Conservation (phyloP, 2,113 vertebrate genomes). For the Oplegnathus fasciatus region DNA sequence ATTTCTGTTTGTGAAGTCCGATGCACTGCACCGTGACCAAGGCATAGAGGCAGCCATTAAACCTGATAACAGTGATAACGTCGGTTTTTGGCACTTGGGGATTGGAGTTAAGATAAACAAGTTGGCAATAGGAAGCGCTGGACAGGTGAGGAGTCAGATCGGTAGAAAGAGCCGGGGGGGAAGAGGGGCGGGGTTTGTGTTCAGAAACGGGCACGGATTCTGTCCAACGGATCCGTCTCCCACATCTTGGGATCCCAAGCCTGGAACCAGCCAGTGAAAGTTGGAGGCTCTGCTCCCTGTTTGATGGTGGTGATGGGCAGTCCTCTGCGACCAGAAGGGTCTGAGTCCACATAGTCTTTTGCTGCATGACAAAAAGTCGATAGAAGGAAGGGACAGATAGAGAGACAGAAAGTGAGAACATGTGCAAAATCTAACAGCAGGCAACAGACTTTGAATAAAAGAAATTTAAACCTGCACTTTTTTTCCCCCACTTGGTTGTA, state of each 20-base stretch:
- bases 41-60: slow-evolving; percentile 32
- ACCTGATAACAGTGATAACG: slow-evolving; percentile 26
- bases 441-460: neutral
- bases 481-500: neutral
- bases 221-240: slow-evolving; percentile 78
- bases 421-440: neutral
- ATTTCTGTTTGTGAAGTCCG: slow-evolving; percentile 15
- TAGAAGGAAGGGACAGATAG: neutral
- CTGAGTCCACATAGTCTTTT: slow-evolving; percentile 82
- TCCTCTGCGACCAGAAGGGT: slow-evolving; percentile 82
- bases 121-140: slow-evolving; percentile 12
- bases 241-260: slow-evolving; percentile 87
- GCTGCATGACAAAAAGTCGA: slow-evolving; percentile 67
- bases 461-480: neutral
- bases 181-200: neutral
- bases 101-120: slow-evolving; percentile 36
- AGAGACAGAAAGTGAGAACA: neutral
- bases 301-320: slow-evolving; percentile 82
- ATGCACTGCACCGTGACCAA: slow-evolving; percentile 18
- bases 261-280: slow-evolving; percentile 88
- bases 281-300: slow-evolving; percentile 84
- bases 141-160: neutral
- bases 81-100: slow-evolving; percentile 64
- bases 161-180: neutral
- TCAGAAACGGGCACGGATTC: slow-evolving; percentile 77